These are phyloP conservation scores for Xanthia icteritia DNA, from an alignment of 2,888 invertebrate genomes.

Conservation along the genomic window DNA sequence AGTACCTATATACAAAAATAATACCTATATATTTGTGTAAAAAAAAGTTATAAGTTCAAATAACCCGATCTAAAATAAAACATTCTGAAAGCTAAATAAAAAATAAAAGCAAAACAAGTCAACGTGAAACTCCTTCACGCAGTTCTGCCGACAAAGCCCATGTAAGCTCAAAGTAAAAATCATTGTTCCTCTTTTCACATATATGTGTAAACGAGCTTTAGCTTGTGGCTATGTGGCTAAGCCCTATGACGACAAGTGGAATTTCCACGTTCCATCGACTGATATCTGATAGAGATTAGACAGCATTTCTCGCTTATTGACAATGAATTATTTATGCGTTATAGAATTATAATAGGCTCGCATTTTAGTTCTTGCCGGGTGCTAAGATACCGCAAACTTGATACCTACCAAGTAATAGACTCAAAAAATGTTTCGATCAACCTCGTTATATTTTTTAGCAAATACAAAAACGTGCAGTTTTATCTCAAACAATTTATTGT, in stretches of 20 bases:
- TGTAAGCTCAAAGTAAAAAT: slow-evolving; percentile 9
- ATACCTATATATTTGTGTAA: neutral
- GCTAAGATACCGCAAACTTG: neutral
- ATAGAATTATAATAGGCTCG: slow-evolving; percentile 60
- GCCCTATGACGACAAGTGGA: slow-evolving; percentile 33
- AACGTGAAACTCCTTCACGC: neutral
- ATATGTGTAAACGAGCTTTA: neutral
- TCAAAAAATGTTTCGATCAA: slow-evolving; percentile 36
- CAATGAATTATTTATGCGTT: slow-evolving; percentile 67
- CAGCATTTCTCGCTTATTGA: slow-evolving; percentile 60
- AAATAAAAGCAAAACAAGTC: neutral
- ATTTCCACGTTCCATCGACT: slow-evolving; percentile 39
- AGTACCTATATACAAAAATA: neutral
- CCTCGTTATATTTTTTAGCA: slow-evolving; percentile 51
- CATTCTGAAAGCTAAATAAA: neutral
- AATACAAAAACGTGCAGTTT: slow-evolving; percentile 42
- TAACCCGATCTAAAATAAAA: neutral
- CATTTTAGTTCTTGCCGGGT: slow-evolving; percentile 10
- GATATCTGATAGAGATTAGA: slow-evolving; percentile 60
- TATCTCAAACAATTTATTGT: slow-evolving; percentile 52
- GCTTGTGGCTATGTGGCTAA: neutral
- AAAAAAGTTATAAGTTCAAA: neutral
- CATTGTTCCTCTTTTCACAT: neutral
- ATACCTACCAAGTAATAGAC: neutral
- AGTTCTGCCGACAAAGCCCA: neutral